phyloP scores from a whole-genome alignment of 2,888 invertebrate genomes.

The Zele albiditarsus region DNA sequence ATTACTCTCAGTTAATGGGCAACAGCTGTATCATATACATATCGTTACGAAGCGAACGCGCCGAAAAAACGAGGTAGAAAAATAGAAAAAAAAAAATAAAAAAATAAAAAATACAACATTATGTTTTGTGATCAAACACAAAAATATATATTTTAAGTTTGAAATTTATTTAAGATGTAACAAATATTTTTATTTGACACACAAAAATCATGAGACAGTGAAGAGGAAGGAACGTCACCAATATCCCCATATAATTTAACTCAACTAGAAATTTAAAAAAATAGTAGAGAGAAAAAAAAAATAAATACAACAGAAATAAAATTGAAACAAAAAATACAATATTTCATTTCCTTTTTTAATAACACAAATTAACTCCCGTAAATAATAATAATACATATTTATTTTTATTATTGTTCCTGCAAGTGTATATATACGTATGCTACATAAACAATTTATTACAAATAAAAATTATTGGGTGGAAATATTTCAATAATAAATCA shows the following conservation, averaged over 20 bases:
- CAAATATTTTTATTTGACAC: neutral
- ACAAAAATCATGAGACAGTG: neutral
- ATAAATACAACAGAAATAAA: neutral
- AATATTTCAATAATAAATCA: constrained; percentile 22
- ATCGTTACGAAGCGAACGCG: neutral
- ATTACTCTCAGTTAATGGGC: constrained; percentile 45
- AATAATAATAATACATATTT: neutral
- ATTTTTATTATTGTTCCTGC: neutral
- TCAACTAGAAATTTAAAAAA: too few relatives aligned
- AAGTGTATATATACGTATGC: neutral
- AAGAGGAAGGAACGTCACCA: neutral
- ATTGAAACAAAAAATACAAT: neutral
- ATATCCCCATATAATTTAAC: neutral
- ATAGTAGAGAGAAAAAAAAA: neutral
- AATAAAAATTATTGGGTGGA: constrained; percentile 10
- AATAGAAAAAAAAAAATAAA: neutral
- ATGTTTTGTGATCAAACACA: too few relatives aligned
- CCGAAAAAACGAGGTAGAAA: neutral
- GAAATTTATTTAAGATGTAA: neutral
- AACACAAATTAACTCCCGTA: neutral
- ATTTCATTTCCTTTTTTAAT: neutral
- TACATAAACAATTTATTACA: neutral
- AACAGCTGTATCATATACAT: constrained; percentile 43
- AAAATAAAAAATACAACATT: neutral
- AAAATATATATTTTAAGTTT: neutral